Percentiles rank a stretch among this genome's conserved stretches.
Conservation (phyloP, 2,797 vertebrate genomes). For the Antennarius maculatus region DNA sequence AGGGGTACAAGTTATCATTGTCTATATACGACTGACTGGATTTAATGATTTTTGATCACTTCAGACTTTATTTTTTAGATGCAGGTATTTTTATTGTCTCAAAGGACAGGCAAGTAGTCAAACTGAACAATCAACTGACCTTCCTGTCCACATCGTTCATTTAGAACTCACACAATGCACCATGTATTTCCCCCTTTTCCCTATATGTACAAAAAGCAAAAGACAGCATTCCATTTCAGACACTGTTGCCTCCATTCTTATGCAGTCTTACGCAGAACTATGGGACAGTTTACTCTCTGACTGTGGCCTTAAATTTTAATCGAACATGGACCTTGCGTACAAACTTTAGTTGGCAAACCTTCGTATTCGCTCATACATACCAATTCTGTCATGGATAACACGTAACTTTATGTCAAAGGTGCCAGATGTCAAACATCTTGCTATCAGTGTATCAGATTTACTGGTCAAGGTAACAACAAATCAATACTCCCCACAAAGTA, state of each 20-base stretch:
- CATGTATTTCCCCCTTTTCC: background rate
- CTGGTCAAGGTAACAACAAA: constrained; percentile 27
- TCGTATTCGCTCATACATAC: constrained; percentile 8
- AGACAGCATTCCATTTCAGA: background rate
- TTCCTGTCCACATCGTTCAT: background rate
- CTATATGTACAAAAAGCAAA: background rate
- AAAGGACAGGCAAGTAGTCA: background rate
- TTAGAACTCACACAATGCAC: background rate
- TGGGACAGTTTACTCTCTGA: no score
- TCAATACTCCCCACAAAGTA: constrained; percentile 46
- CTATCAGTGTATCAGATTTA: constrained; percentile 35
- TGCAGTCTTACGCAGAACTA: no score
- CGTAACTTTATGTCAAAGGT: constrained; percentile 9
- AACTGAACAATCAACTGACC: background rate
- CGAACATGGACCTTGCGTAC: no score
- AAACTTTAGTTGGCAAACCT: background rate
- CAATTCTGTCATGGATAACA: background rate
- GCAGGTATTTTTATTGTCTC: background rate
- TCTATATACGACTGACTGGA: background rate
- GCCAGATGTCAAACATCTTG: background rate
- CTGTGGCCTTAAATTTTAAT: no score
- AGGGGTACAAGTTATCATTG: background rate
- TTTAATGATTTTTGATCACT: background rate
- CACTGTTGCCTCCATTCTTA: no score
- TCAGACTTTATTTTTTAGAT: background rate